phyloP scores from a whole-genome alignment of 2,113 vertebrate genomes.

The Sinocyclocheilus maitianheensis region DNA sequence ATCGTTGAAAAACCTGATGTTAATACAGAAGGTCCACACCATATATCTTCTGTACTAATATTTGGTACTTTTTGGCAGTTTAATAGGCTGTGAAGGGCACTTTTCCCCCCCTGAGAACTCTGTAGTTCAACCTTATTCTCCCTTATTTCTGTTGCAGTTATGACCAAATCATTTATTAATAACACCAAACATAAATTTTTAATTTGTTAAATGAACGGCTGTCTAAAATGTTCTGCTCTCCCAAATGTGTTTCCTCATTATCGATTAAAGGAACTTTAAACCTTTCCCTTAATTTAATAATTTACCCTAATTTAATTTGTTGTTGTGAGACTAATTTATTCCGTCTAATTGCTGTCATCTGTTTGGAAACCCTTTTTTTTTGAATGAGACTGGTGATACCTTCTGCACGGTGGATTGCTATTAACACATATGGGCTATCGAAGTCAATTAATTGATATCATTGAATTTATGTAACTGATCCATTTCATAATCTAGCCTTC shows the following conservation, averaged over 20 bases:
- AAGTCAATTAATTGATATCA: conserved; percentile 37
- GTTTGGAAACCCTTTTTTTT: background rate
- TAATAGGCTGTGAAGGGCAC: background rate
- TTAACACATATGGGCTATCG: conserved; percentile 18
- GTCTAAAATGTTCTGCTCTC: conserved; percentile 5
- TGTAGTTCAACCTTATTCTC: conserved; percentile 44
- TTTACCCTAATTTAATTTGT: conserved; percentile 43
- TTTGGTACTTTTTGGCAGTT: background rate
- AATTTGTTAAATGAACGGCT: conserved; percentile 50
- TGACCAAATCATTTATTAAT: conserved; percentile 58
- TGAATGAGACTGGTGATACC: background rate
- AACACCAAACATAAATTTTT: conserved; percentile 54
- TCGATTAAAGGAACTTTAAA: conserved; percentile 53
- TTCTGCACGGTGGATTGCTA: background rate
- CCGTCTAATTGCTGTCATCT: conserved; percentile 5
- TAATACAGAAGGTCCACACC: background rate
- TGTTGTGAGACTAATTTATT: conserved; percentile 29
- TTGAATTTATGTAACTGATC: background rate
- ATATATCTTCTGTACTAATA: background rate
- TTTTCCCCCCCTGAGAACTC: background rate
- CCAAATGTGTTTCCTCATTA: conserved; percentile 39
- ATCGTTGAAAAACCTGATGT: background rate
- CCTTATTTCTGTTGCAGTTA: conserved; percentile 41
- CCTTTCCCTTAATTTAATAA: conserved; percentile 48
- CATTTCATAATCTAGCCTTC: conserved; percentile 35